Conservation (phyloP, 2,113 vertebrate species). For the Paramisgurnus dabryanus region DNA sequence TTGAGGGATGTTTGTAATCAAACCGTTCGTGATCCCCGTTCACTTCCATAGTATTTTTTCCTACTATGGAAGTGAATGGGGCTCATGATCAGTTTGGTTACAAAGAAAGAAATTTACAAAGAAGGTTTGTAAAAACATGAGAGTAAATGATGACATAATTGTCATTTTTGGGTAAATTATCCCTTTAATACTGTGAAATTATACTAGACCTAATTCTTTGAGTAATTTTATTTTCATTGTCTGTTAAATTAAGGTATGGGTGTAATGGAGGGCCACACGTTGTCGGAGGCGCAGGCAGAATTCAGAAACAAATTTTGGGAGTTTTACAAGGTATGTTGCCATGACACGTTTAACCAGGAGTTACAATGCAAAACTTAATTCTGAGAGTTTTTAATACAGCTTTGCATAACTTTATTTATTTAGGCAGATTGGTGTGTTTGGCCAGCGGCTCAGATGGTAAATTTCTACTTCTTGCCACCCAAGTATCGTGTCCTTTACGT, state of each 20-base stretch:
- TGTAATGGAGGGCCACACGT: constrained; percentile 76
- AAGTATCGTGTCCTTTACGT: constrained; percentile 85
- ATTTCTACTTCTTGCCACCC: constrained; percentile 87
- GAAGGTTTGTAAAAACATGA: too few species aligned
- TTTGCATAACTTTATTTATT: background rate
- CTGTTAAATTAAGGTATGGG: constrained; percentile 77
- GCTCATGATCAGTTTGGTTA: too few species aligned
- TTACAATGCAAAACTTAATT: background rate
- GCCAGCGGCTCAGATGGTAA: constrained; percentile 86
- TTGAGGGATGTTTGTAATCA: too few species aligned
- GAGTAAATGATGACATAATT: too few species aligned
- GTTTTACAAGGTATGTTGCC: constrained; percentile 82
- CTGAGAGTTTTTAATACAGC: background rate
- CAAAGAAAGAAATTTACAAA: too few species aligned
- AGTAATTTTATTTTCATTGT: background rate
- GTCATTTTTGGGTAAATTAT: too few species aligned
- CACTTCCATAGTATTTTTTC: too few species aligned
- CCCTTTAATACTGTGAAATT: background rate
- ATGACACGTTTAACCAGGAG: background rate
- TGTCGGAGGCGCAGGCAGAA: constrained; percentile 76
- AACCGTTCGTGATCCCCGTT: too few species aligned
- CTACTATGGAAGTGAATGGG: too few species aligned
- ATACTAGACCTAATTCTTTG: background rate
- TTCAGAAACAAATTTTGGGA: constrained; percentile 91
- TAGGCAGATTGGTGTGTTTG: constrained; percentile 90